These are phyloP conservation scores for Mionectes olivaceus DNA, from an alignment of 2,797 vertebrate species.

Conservation along the genomic window DNA sequence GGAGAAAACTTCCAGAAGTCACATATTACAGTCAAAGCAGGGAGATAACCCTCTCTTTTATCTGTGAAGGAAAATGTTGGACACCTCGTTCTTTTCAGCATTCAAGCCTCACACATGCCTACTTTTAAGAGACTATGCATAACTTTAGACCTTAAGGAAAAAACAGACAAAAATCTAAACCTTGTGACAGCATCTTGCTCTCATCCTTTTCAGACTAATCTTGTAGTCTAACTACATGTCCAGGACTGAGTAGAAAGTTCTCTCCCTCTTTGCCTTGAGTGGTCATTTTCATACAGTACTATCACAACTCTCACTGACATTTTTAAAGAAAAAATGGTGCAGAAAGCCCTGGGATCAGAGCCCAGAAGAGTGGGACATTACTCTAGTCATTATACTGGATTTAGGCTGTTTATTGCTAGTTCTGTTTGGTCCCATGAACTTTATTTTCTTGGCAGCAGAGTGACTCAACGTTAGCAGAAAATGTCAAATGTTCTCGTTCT, in stretches of 20 bases:
- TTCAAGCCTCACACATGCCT: not conserved
- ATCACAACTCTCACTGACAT: not conserved
- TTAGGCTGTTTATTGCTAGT: not conserved
- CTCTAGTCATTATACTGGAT: not conserved
- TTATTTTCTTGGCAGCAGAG: conserved; percentile 14
- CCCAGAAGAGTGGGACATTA: not conserved
- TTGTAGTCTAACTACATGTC: not conserved
- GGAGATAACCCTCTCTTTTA: not conserved
- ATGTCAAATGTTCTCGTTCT: not conserved
- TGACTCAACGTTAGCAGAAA: not conserved
- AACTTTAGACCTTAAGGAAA: not conserved
- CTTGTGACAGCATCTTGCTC: not conserved
- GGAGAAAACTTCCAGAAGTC: not conserved
- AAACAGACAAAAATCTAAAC: not conserved
- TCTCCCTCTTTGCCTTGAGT: not conserved
- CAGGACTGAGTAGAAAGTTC: not conserved
- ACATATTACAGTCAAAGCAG: not conserved
- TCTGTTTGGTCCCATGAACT: not conserved
- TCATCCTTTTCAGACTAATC: not conserved
- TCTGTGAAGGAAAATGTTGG: not conserved
- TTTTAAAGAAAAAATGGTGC: not conserved
- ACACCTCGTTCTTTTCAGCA: not conserved
- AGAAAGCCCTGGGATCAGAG: not conserved
- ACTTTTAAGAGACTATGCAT: not conserved
- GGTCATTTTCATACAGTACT: not conserved